Percentiles rank a stretch among this genome's conserved stretches.
Conservation (phyloP, 2,797 vertebrate species). For the Eleutherodactylus coqui region DNA sequence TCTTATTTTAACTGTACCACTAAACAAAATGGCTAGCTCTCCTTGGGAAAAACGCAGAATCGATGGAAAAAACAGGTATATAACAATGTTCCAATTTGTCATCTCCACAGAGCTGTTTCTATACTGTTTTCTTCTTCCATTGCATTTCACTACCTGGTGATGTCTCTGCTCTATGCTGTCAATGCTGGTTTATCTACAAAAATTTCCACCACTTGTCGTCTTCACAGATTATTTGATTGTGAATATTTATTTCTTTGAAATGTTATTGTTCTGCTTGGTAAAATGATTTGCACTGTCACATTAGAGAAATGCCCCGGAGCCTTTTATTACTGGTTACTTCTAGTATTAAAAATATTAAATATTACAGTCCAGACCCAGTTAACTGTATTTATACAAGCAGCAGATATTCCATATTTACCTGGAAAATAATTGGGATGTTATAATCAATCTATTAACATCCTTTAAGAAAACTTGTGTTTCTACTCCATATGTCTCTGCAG, state of each 20-base stretch:
- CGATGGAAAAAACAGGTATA: not conserved
- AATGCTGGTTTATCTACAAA: conserved; percentile 48
- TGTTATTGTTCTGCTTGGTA: conserved; percentile 53
- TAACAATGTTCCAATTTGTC: not conserved
- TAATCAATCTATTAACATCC: not conserved
- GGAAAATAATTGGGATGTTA: not conserved
- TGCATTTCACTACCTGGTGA: not conserved
- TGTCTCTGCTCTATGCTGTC: conserved; percentile 16
- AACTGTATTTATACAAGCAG: conserved; percentile 26
- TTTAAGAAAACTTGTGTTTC: not conserved
- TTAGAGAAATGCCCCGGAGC: conserved; percentile 47
- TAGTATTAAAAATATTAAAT: conserved; percentile 51
- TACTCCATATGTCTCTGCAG: too few relatives aligned
- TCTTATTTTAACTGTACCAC: not conserved
- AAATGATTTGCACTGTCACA: conserved; percentile 58
- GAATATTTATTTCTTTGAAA: conserved; percentile 26
- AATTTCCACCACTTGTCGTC: conserved; percentile 27
- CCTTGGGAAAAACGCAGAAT: not conserved
- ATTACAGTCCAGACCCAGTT: conserved; percentile 30
- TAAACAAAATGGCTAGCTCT: not conserved
- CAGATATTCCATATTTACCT: not conserved
- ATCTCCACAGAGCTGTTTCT: not conserved
- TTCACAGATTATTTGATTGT: conserved; percentile 51
- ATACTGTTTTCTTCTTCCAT: not conserved
- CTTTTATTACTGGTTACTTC: conserved; percentile 34